phyloP scores from a whole-genome alignment of 2,113 vertebrate species.

The Coreoperca whiteheadi region DNA sequence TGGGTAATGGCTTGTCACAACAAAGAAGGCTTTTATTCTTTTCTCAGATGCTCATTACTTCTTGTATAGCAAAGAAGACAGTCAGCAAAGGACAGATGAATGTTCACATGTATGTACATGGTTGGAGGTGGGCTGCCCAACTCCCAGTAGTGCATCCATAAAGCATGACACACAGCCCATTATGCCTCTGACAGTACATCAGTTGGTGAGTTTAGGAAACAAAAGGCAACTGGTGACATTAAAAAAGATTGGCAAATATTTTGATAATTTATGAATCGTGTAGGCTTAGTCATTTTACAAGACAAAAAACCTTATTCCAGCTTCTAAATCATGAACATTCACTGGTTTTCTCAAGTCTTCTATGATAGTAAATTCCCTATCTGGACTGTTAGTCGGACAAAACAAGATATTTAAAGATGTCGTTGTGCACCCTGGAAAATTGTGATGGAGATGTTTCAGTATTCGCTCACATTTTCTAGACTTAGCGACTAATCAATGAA shows the following conservation, averaged over 20 bases:
- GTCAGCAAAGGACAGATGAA: not conserved
- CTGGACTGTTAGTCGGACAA: not conserved
- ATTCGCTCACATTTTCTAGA: not conserved
- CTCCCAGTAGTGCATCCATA: not conserved
- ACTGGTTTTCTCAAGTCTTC: not conserved
- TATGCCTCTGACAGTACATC: conserved; percentile 12
- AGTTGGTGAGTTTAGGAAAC: not conserved
- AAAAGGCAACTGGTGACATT: not conserved
- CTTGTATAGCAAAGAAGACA: not conserved
- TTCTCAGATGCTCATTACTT: conserved; percentile 32
- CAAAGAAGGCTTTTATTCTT: conserved; percentile 48
- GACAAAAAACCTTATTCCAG: not conserved
- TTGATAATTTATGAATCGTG: not conserved
- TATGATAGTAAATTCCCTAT: not conserved
- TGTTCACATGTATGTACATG: not conserved
- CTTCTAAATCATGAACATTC: not conserved
- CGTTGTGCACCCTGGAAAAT: not conserved
- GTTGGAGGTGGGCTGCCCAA: too few species aligned
- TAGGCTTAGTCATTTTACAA: not conserved
- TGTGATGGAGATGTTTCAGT: not conserved
- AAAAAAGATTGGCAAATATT: not conserved
- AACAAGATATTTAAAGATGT: not conserved
- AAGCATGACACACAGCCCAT: conserved; percentile 13
- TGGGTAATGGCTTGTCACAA: conserved; percentile 49
- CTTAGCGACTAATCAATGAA: not conserved